These are phyloP conservation scores for Squalus acanthias DNA, from an alignment of 2,797 vertebrate species.

Conservation along the genomic window DNA sequence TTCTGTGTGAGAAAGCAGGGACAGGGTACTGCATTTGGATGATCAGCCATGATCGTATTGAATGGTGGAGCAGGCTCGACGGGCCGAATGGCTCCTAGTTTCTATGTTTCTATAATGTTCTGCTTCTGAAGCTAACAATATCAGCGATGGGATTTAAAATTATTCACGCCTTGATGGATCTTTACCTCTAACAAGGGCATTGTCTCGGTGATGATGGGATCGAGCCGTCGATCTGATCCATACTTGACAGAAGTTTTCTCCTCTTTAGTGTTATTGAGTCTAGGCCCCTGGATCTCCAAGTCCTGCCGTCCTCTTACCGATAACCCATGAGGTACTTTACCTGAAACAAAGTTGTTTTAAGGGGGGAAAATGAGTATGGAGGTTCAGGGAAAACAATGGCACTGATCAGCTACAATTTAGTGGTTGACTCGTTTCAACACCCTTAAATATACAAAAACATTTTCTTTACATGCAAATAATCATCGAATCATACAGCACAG, in stretches of 20 bases:
- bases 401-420: neutral
- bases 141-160: neutral
- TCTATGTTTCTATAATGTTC: neutral
- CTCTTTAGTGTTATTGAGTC: conserved; percentile 91
- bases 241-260: conserved; percentile 87
- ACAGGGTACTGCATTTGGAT: too few relatives aligned
- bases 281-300: conserved; percentile 85
- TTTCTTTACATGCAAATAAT: neutral
- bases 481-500: neutral
- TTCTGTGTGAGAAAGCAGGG: too few relatives aligned
- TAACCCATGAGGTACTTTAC: conserved; percentile 55
- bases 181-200: conserved; percentile 94
- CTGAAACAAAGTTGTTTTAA: neutral
- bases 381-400: neutral
- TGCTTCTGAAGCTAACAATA: neutral
- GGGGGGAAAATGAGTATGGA: neutral
- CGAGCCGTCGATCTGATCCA: conserved; percentile 82
- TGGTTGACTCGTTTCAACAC: neutral
- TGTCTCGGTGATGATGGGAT: conserved; percentile 80
- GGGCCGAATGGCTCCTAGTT: too few relatives aligned
- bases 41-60: too few relatives aligned
- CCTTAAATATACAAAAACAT: neutral
- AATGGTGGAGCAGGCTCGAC: too few relatives aligned
- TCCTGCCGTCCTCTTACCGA: conserved; percentile 83
- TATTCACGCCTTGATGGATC: neutral